Evolutionary conservation across 2,797 vertebrate species (phyloP).

Genomic region (Heteromormyrus szaboi): DNA sequence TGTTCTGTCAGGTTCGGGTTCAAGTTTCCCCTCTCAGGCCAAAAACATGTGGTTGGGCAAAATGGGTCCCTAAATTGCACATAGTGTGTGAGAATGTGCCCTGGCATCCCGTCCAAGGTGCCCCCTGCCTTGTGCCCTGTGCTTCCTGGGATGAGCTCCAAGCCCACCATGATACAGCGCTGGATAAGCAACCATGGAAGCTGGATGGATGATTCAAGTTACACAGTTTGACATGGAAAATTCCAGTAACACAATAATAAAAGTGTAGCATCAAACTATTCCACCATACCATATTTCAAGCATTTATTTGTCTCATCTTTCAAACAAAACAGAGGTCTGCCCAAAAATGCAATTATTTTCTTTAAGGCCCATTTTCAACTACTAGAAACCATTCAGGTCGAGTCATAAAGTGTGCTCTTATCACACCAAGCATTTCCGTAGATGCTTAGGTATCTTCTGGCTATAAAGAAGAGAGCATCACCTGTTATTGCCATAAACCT

Average conservation of each 20-base stretch:
- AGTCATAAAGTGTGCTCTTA: neutral
- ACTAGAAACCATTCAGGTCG: neutral
- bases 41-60: neutral
- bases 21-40: neutral
- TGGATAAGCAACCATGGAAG: neutral
- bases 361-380: neutral
- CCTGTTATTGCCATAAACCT: constrained; percentile 2
- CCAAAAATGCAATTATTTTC: neutral
- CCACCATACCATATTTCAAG: neutral
- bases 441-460: neutral
- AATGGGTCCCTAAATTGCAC: neutral
- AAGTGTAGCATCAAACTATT: neutral
- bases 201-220: neutral
- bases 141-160: neutral
- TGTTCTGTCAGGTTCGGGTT: neutral
- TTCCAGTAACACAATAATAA: neutral
- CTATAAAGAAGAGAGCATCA: neutral
- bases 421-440: neutral
- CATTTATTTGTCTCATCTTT: neutral
- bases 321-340: neutral
- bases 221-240: neutral
- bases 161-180: neutral
- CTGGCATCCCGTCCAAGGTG: neutral
- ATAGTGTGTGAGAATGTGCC: neutral
- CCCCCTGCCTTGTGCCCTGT: neutral